Evolutionary conservation across 2,113 vertebrate genomes (phyloP), one percentile per base, ranked within the genome.

Genomic region (Pluvialis apricaria): DNA sequence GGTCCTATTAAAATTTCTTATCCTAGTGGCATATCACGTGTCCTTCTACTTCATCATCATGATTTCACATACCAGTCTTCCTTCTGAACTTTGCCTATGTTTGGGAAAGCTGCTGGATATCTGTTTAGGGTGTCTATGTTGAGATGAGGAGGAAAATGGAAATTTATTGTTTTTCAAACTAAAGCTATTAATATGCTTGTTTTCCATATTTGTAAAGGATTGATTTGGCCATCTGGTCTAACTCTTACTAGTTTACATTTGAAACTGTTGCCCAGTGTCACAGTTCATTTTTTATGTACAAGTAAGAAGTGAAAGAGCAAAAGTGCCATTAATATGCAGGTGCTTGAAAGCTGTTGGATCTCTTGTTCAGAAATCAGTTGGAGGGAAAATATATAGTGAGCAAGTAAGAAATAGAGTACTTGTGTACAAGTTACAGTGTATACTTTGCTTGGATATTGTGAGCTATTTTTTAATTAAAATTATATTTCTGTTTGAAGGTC

Each of bases 401-500:
- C 65, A 58, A 82, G 15, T 75, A 65, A 68, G 36, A 95, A 78
- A 25, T 3, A 62, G 25, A 36, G 31, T 57, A 25, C 7, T 73
- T 60, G 12, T 62, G 13, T 55, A 15, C 12, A 79, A 60, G 15
- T 83, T 77, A 26, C 3, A 8, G 10, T 58, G 24, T 51, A 31
- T 86, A 51, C 24, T 82, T 87, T 76, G 31, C 52, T 82, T 82
- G 40, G 20, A n/a, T 69, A 31, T 22, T 75, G 36, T 84, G 44
- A 89, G 6, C 26, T 92, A 1, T 60, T 96, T 91, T 87, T 40
- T 45, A 79, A 93, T 51, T 13, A 13, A 72, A 76, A 40, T 13
- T 36, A 5, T 78, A 11, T 96, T 97, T 97, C 28, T 95, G 1
- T 90, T 93, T 95, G 80, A 78, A 99, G 99, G 97, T 99, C 99